A percentile compares a stretch with the other conserved stretches of the same genome.
phyloP scores from a whole-genome alignment of 2,888 invertebrate species.

The Auanema freiburgensis region DNA sequence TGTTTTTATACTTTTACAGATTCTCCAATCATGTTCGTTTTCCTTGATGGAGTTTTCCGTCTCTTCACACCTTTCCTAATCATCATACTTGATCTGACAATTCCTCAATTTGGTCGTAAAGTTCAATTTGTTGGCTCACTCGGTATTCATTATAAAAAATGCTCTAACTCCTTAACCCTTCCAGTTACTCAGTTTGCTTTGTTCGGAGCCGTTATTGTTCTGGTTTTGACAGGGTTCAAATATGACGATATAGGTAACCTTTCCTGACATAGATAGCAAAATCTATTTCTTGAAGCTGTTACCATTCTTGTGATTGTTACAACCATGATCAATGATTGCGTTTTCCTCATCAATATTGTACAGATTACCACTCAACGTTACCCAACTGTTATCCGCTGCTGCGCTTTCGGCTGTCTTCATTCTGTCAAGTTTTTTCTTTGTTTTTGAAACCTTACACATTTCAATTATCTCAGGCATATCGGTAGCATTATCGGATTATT shows the following conservation, averaged over 20 bases:
- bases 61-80: conserved; percentile 51
- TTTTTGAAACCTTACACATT: neutral
- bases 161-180: neutral
- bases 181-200: conserved; percentile 27
- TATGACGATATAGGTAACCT: conserved; percentile 19
- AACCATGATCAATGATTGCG: conserved; percentile 58
- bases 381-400: conserved; percentile 59
- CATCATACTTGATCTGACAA: conserved; percentile 50
- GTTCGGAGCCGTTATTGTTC: conserved; percentile 42
- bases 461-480: conserved; percentile 45
- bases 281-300: conserved; percentile 18
- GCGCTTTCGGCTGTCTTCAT: conserved; percentile 59
- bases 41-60: conserved; percentile 55
- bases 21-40: conserved; percentile 52
- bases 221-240: conserved; percentile 40
- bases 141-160: conserved; percentile 22
- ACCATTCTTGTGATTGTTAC: conserved; percentile 44
- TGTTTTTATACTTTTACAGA: conserved; percentile 25
- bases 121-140: conserved; percentile 52
- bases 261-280: neutral
- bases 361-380: conserved; percentile 57
- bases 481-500: conserved; percentile 54
- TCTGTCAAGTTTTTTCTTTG: conserved; percentile 38
- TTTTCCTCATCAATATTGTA: conserved; percentile 61
- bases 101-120: conserved; percentile 51